Evolutionary conservation across 2,888 invertebrate genomes (phyloP).

Genomic region (Hermodice carunculata): DNA sequence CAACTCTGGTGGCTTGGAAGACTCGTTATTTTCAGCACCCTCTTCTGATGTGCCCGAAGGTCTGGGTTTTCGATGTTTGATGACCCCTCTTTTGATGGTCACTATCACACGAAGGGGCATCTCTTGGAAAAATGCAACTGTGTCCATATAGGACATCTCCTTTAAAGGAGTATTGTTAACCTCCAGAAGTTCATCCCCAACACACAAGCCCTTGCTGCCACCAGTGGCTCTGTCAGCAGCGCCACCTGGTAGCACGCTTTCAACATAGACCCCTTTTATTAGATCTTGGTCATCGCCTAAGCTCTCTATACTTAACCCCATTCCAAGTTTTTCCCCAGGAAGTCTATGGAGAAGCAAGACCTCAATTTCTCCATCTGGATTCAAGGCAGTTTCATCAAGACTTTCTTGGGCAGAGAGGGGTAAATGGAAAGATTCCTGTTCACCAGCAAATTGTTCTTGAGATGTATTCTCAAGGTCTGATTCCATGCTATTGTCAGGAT

Average conservation of each 20-base stretch:
- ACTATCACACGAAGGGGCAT: constrained; percentile 72
- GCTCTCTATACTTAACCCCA: constrained; percentile 93
- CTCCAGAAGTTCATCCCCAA: constrained; percentile 90
- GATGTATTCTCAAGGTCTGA: too few relatives aligned
- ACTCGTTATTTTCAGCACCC: neutral
- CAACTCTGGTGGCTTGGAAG: neutral
- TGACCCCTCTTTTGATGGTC: constrained; percentile 43
- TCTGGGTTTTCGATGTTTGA: too few relatives aligned
- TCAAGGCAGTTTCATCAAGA: too few relatives aligned
- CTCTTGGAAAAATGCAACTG: constrained; percentile 90
- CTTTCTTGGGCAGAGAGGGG: too few relatives aligned
- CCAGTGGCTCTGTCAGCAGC: constrained; percentile 60
- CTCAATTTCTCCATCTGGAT: constrained; percentile 34
- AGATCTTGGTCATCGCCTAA: constrained; percentile 85
- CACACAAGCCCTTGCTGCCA: constrained; percentile 73
- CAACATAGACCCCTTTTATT: constrained; percentile 84
- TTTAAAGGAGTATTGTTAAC: constrained; percentile 86
- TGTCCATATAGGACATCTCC: constrained; percentile 86
- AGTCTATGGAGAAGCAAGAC: constrained; percentile 86
- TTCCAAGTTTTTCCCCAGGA: constrained; percentile 90
- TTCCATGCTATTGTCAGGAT: too few relatives aligned
- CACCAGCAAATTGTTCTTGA: neutral
- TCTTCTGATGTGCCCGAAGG: too few relatives aligned
- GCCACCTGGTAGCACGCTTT: constrained; percentile 59
- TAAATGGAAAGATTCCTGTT: too few relatives aligned